Evolutionary conservation across 2,888 invertebrate genomes (phyloP), one percentile per base, ranked within the genome.

Genomic region (Cheilosia pagana): DNA sequence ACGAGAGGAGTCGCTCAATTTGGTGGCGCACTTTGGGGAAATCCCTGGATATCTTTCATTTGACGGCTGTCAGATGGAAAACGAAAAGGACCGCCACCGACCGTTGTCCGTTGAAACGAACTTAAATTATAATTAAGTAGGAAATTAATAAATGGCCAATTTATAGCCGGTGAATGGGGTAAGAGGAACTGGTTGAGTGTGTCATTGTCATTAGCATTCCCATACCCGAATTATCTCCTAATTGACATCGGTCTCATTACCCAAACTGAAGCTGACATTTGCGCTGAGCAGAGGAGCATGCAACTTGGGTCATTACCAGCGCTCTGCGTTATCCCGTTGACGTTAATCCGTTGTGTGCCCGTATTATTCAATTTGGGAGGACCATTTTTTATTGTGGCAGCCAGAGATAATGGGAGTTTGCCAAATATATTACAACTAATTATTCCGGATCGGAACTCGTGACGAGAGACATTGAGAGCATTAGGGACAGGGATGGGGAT

Each of bases 191-290:
- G 41, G 39, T 41, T 50, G 48, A 35, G 41, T 23, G 43, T 48
- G 74, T 3, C 55, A 68, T 45, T 41, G 67, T 2, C 53, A 68
- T 45, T 53, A 43, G 41, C 45, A 71, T 55, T 16, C 14, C 23
- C 25, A 50, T 23, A 23, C 50, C 50, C 68, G 63, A 68, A 43
- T 82, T 63, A 79, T 78, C 25, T 50, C 8, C 68, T 62, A 83
- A 83, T 83, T 83, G 79, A 83, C 70, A 79, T 70, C 79, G 83
- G 79, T 75, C 59, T 65, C 45, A n/a, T 43, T 75, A 68, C 35
- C 63, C 14, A 39, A 72, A 67, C 67, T 67, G 67, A 65, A 72
- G 19, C 67, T 82, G 82, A 52, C 82, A 78, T 60, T 77, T 39
- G 50, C 71, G 77, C 48, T n/a, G 35, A 12, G 6, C 43, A 52